Percentiles rank a stretch among this genome's conserved stretches.
phyloP scores from a whole-genome alignment of 2,888 invertebrate species.

The Leptogaster cylindrica region DNA sequence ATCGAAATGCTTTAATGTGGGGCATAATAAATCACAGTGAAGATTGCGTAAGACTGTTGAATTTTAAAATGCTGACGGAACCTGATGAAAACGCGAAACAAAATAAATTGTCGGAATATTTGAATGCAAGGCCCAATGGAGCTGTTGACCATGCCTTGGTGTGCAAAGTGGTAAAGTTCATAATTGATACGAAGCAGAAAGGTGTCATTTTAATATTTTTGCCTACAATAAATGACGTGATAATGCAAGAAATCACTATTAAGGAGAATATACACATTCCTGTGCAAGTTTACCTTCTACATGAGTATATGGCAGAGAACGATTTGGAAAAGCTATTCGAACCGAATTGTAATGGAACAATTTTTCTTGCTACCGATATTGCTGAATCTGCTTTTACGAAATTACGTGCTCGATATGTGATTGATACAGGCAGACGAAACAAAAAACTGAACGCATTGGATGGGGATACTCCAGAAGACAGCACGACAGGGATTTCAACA shows the following conservation, averaged over 20 bases:
- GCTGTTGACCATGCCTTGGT: slow-evolving; percentile 75
- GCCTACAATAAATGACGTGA: slow-evolving; percentile 91
- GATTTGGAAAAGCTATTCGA: slow-evolving; percentile 79
- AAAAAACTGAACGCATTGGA: background rate
- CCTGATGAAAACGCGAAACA: background rate
- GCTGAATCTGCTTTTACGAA: slow-evolving; percentile 93
- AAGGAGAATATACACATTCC: slow-evolving; percentile 61
- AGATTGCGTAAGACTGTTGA: slow-evolving; percentile 11
- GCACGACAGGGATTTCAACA: slow-evolving; percentile 35
- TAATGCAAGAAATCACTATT: slow-evolving; percentile 72
- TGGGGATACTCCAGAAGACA: slow-evolving; percentile 24
- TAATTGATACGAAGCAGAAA: slow-evolving; percentile 64
- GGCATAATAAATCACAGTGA: background rate
- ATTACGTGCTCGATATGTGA: slow-evolving; percentile 87
- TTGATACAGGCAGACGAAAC: slow-evolving; percentile 73
- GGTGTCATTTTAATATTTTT: slow-evolving; percentile 86
- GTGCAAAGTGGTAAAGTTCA: slow-evolving; percentile 64
- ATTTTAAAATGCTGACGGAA: background rate
- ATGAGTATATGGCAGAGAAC: slow-evolving; percentile 84
- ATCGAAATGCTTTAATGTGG: slow-evolving; percentile 21
- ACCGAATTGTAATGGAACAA: slow-evolving; percentile 68
- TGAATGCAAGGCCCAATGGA: background rate
- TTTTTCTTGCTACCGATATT: slow-evolving; percentile 90
- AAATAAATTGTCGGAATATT: background rate
- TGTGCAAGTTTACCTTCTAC: slow-evolving; percentile 75